phyloP scores from a whole-genome alignment of 2,888 invertebrate species.

The Acleris laterana region DNA sequence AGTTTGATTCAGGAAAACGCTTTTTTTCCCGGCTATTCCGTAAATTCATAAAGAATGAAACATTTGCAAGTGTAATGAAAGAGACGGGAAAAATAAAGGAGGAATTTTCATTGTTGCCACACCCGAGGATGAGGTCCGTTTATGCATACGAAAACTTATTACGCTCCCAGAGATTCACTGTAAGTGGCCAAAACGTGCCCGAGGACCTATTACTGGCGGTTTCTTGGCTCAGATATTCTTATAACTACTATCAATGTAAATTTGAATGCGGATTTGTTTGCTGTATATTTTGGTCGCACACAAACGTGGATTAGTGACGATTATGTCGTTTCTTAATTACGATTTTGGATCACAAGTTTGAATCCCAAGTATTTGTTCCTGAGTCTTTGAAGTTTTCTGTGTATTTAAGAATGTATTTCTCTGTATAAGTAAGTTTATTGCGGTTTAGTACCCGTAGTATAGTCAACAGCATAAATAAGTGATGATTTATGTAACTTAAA shows the following conservation, averaged over 20 bases:
- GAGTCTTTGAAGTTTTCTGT: too few species aligned
- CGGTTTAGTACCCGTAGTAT: too few species aligned
- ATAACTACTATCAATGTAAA: conserved; percentile 10
- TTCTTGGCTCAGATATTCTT: neutral
- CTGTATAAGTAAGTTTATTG: too few species aligned
- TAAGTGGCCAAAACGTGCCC: conserved; percentile 14
- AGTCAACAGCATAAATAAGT: too few species aligned
- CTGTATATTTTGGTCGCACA: neutral
- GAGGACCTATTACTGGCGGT: conserved; percentile 8
- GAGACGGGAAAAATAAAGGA: conserved; percentile 70
- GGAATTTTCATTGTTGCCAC: conserved; percentile 73
- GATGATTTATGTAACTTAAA: too few species aligned
- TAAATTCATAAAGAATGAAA: conserved; percentile 76
- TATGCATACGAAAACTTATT: conserved; percentile 78
- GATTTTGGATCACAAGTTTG: too few species aligned
- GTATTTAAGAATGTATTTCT: too few species aligned
- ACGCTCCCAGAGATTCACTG: conserved; percentile 52
- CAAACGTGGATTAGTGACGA: too few species aligned
- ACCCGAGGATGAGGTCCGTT: conserved; percentile 71
- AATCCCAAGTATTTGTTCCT: too few species aligned
- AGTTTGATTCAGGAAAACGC: conserved; percentile 60
- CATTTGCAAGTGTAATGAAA: conserved; percentile 79
- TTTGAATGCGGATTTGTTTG: neutral
- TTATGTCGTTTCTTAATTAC: too few species aligned
- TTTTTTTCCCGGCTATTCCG: conserved; percentile 59